Conservation (phyloP, 30 jellyfish, hydroid and myxozoan genomes). For the Calvadosia cruxmelitensis region DNA sequence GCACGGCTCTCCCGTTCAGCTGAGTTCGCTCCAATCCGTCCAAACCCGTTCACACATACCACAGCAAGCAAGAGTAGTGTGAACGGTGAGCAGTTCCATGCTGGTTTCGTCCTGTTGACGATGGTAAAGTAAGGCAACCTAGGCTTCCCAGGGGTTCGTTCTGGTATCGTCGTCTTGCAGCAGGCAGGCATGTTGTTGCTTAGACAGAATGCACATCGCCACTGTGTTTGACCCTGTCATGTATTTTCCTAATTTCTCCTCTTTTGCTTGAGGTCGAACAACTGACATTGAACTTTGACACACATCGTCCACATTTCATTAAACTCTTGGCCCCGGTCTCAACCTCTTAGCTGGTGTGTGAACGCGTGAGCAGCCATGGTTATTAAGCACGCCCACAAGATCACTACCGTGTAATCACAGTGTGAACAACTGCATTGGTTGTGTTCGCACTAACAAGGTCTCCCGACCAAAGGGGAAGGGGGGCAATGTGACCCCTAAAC, state of each 20-base stretch:
- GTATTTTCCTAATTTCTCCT: neutral
- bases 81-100: too few species aligned
- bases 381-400: neutral
- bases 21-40: too few species aligned
- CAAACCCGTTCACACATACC: too few species aligned
- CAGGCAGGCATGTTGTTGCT: neutral
- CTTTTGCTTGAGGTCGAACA: neutral
- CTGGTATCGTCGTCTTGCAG: neutral
- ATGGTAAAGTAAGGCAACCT: too few species aligned
- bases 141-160: too few species aligned
- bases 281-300: slow-evolving; percentile 2
- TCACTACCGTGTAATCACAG: neutral
- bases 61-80: too few species aligned
- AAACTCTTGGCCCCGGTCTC: neutral
- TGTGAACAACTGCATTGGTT: too few species aligned
- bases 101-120: too few species aligned
- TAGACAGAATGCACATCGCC: neutral
- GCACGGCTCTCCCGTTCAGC: too few species aligned
- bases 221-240: neutral
- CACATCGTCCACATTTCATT: neutral
- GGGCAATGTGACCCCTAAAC: too few species aligned
- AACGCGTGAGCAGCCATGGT: neutral
- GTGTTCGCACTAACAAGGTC: too few species aligned
- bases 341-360: neutral
- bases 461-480: too few species aligned